phyloP scores from a whole-genome alignment of 2,797 vertebrate genomes.

The Pseudochromis fuscus region DNA sequence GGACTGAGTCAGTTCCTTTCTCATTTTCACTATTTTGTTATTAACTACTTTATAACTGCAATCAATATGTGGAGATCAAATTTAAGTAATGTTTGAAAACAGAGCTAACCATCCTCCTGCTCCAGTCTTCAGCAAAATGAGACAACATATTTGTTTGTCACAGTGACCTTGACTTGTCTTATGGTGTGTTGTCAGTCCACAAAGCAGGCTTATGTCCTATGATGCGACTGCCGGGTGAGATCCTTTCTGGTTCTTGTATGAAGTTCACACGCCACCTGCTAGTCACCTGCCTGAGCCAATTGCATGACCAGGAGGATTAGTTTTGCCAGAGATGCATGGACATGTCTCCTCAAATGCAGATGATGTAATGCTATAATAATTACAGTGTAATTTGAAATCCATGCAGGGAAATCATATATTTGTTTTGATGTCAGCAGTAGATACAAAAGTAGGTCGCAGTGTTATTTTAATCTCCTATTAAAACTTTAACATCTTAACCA shows the following conservation, averaged over 20 bases:
- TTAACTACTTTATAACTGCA: too few relatives aligned
- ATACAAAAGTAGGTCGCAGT: background rate
- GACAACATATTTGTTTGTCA: conserved; percentile 4
- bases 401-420: background rate
- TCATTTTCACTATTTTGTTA: background rate
- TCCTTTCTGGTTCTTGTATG: conserved; percentile 32
- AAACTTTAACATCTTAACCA: background rate
- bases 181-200: conserved; percentile 20
- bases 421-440: background rate
- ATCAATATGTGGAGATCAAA: background rate
- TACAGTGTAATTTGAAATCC: background rate
- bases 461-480: background rate
- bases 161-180: conserved; percentile 38
- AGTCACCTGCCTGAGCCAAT: conserved; percentile 28
- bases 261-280: conserved; percentile 38
- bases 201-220: conserved; percentile 64
- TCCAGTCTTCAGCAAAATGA: too few relatives aligned
- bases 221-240: conserved; percentile 28
- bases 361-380: background rate
- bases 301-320: conserved; percentile 19
- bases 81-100: background rate
- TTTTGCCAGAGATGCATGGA: background rate
- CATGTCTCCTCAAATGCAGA: background rate
- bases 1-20: background rate
- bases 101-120: background rate